Evolutionary conservation across 2,797 vertebrate genomes (phyloP), one percentile per base, ranked within the genome.

Genomic region (Lutjanus argentimaculatus): DNA sequence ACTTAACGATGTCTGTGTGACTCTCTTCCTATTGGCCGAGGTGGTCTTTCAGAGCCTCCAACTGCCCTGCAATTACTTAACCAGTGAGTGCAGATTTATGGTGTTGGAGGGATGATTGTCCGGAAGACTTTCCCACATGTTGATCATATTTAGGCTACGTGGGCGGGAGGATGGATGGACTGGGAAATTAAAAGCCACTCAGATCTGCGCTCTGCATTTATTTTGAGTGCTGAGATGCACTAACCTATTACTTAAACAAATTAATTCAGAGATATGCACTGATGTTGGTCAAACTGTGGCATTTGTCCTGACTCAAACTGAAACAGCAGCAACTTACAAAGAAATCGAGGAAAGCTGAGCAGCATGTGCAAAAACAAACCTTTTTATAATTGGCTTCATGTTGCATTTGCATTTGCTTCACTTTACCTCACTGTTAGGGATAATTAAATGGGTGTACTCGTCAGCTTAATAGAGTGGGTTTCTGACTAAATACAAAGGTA

Each of bases 111-210:
- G 14, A 19, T 0, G 46, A 63, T 2, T 12, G 58, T 75, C 42
- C 17, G 5, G 63, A 36, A 61, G 58, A 59, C 9, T 77, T 74
- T 65, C 80, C 66, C 73, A 82, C 68, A 79, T 75, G 56, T 61
- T 78, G 65, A 66, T 53, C 62, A 21, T 49, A 19, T 21, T 74
- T 6, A 3, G 21, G 43, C 48, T 12, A 21, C n/a, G 72, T 43
- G 64, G 68, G 67, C 15, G 3, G 19, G 10, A 45, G 10, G 49
- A 21, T n/a, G 19, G 45, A 62, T 8, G 48, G 42, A 12, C 0
- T 16, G 10, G 17, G n/a, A 56, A 59, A 84, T 64, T n/a, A 53
- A 73, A 68, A 68, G 42, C 46, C 53, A 22, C 36, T 61, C 15
- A 57, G 22, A 56, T 48, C 55, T 36, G 30, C 2, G 30, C 30